Conservation (phyloP, 2,113 vertebrate genomes). For the Psittacara wagleri region DNA sequence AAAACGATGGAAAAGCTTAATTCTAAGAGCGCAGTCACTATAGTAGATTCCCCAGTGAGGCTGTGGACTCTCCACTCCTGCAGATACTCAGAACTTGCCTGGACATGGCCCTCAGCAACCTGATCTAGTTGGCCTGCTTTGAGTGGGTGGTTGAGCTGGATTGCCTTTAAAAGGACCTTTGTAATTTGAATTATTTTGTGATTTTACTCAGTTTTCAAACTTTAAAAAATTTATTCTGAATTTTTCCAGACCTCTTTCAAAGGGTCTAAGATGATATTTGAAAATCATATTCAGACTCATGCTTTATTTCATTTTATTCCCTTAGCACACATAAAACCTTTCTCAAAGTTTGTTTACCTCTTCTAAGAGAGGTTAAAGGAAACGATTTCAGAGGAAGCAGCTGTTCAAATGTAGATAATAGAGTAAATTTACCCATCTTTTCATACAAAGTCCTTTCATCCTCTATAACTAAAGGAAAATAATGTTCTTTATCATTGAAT, state of each 20-base stretch:
- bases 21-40: neutral
- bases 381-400: slow-evolving; percentile 6
- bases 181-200: neutral
- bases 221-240: neutral
- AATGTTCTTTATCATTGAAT: neutral
- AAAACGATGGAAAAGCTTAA: neutral
- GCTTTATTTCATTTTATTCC: neutral
- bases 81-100: neutral
- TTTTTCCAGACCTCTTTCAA: neutral
- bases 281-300: neutral
- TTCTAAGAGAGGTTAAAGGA: neutral
- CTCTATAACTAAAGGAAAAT: neutral
- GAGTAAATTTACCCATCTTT: neutral
- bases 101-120: neutral
- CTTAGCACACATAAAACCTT: neutral
- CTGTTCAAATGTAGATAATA: neutral
- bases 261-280: neutral
- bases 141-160: neutral
- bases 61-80: neutral
- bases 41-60: neutral
- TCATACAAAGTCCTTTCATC: neutral
- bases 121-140: neutral
- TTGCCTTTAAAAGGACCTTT: neutral
- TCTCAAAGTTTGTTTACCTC: neutral
- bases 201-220: neutral